Conservation (phyloP, 2,888 invertebrate species). For the Drosophila conformis region DNA sequence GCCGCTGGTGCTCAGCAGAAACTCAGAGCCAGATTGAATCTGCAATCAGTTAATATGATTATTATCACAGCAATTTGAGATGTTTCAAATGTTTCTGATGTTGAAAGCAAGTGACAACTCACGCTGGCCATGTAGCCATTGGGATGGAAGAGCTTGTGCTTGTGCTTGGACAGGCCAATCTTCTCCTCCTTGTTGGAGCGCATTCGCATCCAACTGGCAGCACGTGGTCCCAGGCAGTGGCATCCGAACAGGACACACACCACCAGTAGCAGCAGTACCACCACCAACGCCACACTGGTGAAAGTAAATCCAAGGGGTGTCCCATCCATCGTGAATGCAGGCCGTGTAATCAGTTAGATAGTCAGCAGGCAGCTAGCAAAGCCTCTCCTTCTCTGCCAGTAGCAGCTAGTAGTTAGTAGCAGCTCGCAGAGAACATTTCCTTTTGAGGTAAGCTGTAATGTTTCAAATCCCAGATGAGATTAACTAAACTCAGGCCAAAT, state of each 20-base stretch:
- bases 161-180: constrained; percentile 84
- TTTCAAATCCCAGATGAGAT: not conserved
- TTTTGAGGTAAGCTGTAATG: constrained; percentile 1
- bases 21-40: constrained; percentile 89
- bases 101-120: constrained; percentile 15
- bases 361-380: constrained; percentile 5
- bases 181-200: constrained; percentile 85
- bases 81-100: not conserved
- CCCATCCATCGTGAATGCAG: constrained; percentile 70
- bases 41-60: constrained; percentile 64
- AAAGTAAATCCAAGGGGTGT: constrained; percentile 71
- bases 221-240: constrained; percentile 83
- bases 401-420: not conserved
- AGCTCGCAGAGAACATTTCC: constrained; percentile 10
- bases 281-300: constrained; percentile 80
- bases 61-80: not conserved
- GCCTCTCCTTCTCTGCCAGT: not conserved
- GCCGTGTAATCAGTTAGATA: not conserved
- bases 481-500: not conserved
- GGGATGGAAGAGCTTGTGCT: constrained; percentile 87
- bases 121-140: constrained; percentile 88
- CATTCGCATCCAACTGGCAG: constrained; percentile 83
- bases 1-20: constrained; percentile 87
- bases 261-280: constrained; percentile 80
- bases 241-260: constrained; percentile 82